phyloP scores from a whole-genome alignment of 2,888 invertebrate genomes.

The Rhagonycha fulva region DNA sequence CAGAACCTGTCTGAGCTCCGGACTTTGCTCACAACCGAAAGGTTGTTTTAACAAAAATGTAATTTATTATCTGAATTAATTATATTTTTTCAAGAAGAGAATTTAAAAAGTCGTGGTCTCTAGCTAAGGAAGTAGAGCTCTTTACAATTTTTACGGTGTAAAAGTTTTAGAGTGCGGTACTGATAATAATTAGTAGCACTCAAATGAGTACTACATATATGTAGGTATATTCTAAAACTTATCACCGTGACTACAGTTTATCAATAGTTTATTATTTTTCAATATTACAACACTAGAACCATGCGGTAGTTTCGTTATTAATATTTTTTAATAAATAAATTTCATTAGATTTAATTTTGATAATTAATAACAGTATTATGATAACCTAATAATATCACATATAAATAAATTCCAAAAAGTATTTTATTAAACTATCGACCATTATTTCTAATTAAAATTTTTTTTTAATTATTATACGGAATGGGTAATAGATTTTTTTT shows the following conservation, averaged over 20 bases:
- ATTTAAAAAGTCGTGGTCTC: too few species aligned
- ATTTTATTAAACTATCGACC: background rate
- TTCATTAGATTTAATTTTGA: background rate
- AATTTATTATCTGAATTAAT: too few species aligned
- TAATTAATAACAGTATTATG: background rate
- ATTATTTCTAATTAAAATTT: background rate
- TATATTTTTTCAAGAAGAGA: too few species aligned
- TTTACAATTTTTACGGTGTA: too few species aligned
- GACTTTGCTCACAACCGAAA: too few species aligned
- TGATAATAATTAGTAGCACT: background rate
- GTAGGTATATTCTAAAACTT: background rate
- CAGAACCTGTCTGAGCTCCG: too few species aligned
- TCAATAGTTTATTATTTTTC: background rate
- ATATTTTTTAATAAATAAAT: background rate
- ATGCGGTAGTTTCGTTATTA: background rate
- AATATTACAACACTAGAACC: background rate
- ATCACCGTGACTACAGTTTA: background rate
- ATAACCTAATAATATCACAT: background rate
- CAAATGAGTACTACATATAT: background rate
- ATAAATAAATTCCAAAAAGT: background rate
- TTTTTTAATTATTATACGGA: background rate
- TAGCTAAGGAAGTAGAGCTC: too few species aligned
- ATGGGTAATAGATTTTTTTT: too few species aligned
- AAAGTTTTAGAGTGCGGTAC: background rate
- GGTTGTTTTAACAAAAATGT: too few species aligned